Percentiles rank a stretch among this genome's conserved stretches.
phyloP scores from a whole-genome alignment of 2,888 invertebrate genomes.

The Drosophila multiciliata region DNA sequence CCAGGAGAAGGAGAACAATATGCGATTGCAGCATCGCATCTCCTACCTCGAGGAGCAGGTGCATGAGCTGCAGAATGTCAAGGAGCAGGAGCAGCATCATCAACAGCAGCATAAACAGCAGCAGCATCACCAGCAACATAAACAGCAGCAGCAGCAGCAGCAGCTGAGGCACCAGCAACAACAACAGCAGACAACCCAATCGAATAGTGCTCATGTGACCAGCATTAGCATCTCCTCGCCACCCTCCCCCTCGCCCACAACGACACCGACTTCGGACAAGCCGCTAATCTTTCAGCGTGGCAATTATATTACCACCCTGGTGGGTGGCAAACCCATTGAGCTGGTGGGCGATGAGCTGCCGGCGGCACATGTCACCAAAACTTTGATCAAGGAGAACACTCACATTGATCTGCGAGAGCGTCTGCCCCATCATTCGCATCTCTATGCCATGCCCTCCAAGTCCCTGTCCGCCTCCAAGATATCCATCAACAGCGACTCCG shows the following conservation, averaged over 20 bases:
- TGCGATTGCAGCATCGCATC: conserved; percentile 93
- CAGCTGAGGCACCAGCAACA: conserved; percentile 21
- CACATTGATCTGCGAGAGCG: conserved; percentile 75
- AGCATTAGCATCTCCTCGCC: conserved; percentile 90
- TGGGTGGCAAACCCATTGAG: conserved; percentile 86
- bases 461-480: conserved; percentile 84
- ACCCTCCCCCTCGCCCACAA: conserved; percentile 85
- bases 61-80: conserved; percentile 86
- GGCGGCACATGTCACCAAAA: conserved; percentile 82
- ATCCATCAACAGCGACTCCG: conserved; percentile 84
- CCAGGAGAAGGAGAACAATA: conserved; percentile 90
- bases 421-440: conserved; percentile 55
- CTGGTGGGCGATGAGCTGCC: conserved; percentile 73
- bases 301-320: conserved; percentile 91
- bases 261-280: conserved; percentile 86
- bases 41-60: conserved; percentile 96
- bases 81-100: conserved; percentile 70
- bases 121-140: conserved; percentile 7
- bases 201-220: conserved; percentile 87
- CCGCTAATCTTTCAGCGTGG: conserved; percentile 91
- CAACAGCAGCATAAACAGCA: conserved; percentile 46
- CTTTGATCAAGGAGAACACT: conserved; percentile 83
- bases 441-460: conserved; percentile 75
- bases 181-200: conserved; percentile 39
- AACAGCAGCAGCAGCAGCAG: conserved; percentile 11